Percentiles rank a stretch among this genome's conserved stretches.
phyloP scores from a whole-genome alignment of 2,113 vertebrate genomes.

The Melanostigma gelatinosum region DNA sequence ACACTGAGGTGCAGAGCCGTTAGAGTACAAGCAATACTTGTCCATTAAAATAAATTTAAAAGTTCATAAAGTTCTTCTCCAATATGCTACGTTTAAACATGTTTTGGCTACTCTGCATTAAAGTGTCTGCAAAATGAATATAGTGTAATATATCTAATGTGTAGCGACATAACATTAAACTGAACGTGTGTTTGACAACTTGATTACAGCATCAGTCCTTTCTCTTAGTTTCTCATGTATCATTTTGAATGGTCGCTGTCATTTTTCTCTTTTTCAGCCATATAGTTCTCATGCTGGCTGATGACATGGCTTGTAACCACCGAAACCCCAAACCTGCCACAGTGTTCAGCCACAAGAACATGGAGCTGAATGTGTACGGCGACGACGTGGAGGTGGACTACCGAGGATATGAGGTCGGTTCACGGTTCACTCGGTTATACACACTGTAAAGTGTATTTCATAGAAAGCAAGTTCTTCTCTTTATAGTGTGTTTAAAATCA shows the following conservation, averaged over 20 bases:
- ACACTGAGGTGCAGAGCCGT: not conserved
- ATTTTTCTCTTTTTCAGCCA: conserved; percentile 82
- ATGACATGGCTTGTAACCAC: conserved; percentile 98
- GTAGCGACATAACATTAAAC: not conserved
- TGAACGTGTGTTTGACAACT: not conserved
- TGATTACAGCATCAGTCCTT: not conserved
- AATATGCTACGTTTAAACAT: not conserved
- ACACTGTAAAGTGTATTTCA: not conserved
- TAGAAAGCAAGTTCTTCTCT: not conserved
- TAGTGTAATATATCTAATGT: not conserved
- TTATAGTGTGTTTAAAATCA: not conserved
- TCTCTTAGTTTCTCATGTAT: not conserved
- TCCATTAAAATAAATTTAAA: not conserved
- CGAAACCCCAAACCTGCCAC: conserved; percentile 98
- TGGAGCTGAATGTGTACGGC: conserved; percentile 98
- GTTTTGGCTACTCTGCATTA: too few relatives aligned
- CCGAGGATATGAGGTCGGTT: conserved; percentile 93
- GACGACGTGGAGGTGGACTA: conserved; percentile 99
- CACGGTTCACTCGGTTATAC: not conserved
- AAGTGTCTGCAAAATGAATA: not conserved
- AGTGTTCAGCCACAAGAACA: conserved; percentile 98
- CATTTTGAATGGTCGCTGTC: not conserved
- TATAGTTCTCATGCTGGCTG: conserved; percentile 98
- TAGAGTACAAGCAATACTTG: not conserved
- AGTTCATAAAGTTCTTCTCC: not conserved